Conservation (phyloP, 2,888 invertebrate genomes). For the Labia minor region DNA sequence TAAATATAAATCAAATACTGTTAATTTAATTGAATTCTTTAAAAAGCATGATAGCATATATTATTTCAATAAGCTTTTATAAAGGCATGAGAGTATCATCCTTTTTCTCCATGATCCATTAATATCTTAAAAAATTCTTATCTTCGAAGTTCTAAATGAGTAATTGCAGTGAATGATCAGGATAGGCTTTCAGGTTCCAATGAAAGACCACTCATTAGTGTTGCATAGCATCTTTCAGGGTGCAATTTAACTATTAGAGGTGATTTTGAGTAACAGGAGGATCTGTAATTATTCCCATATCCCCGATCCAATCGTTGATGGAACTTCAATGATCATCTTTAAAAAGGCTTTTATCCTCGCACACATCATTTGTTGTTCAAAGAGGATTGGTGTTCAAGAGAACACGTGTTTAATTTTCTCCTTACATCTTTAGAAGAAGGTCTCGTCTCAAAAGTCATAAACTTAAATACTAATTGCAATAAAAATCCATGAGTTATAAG, state of each 20-base stretch:
- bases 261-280: background rate
- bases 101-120: background rate
- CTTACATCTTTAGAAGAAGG: too few relatives aligned
- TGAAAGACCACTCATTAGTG: background rate
- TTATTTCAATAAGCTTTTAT: too few relatives aligned
- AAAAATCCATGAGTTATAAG: too few relatives aligned
- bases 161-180: background rate
- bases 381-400: too few relatives aligned
- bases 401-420: too few relatives aligned
- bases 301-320: background rate
- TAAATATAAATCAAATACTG: constrained; percentile 6
- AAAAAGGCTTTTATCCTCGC: too few relatives aligned
- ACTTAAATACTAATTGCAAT: too few relatives aligned
- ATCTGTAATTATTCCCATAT: background rate
- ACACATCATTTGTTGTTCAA: too few relatives aligned
- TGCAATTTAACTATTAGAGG: constrained; percentile 7
- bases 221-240: background rate
- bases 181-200: background rate
- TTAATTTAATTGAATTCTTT: background rate
- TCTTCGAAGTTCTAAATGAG: background rate
- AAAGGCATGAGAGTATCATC: background rate
- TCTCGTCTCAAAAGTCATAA: too few relatives aligned
- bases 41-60: background rate
- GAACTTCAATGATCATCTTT: background rate
- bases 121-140: background rate